Evolutionary conservation across 2,888 invertebrate species (phyloP), one percentile per base, ranked within the genome.

Genomic region (Nysson spinosus): DNA sequence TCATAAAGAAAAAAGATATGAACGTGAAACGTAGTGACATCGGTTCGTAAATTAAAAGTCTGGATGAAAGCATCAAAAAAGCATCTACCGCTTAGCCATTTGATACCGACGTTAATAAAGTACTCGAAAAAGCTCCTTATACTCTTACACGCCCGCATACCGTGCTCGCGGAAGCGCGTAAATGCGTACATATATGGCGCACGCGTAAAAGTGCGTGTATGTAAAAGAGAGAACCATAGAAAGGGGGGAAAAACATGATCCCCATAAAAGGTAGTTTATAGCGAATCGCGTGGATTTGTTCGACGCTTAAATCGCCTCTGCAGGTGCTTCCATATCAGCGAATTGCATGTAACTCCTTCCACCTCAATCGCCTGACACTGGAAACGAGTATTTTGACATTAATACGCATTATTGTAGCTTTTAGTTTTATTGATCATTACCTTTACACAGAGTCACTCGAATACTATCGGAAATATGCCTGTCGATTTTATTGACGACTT

Each of bases 261-360:
- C 63, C 57, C 55, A 52, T 68, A 63, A 56, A 68, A 49, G 68
- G 56, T 55, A 67, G 62, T 68, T 68, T 67, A 62, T 62, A 51
- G 56, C 51, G 55, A 47, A 46, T 61, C 39, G 55, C 24, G 28
- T 34, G 32, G 42, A 52, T 57, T 69, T 68, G 68, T 60, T 69
- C 57, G 52, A 20, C 49, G 52, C 49, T 68, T 69, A 68, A 57
- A 49, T 46, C 49, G 51, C 40, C 68, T 54, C 65, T 35, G 66
- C 66, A 54, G 60, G 66, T 67, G 66, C 52, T 61, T 46, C 54
- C 46, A 28, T 32, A 43, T 17, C 39, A 24, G 50, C 17, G 43
- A 66, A 64, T 65, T 57, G 51, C 64, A 50, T 34, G 52, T 64
- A 58, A 64, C 58, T 47, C 47, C 42, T 64, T 64, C 52, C 58